Evolutionary conservation across 2,797 vertebrate species (phyloP).

Genomic region (Lateolabrax maculatus): DNA sequence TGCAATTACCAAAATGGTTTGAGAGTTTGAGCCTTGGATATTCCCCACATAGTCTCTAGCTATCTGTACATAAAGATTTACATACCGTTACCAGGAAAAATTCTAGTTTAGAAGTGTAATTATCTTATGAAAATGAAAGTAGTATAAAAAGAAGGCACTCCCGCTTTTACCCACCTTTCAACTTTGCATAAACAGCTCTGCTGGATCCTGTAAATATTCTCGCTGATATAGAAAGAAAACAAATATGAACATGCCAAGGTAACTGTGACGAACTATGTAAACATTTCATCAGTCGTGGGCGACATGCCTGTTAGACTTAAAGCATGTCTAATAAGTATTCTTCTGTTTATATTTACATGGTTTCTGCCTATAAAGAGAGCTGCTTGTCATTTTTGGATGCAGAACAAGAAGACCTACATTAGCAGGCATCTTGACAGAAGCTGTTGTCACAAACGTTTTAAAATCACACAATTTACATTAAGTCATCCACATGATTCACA

Average conservation of each 20-base stretch:
- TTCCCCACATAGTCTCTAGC: neutral
- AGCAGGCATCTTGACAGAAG: slow-evolving; percentile 18
- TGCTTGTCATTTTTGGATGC: slow-evolving; percentile 26
- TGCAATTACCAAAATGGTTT: slow-evolving; percentile 1
- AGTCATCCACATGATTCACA: neutral
- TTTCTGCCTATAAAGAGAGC: slow-evolving; percentile 20
- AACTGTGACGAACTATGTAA: slow-evolving; percentile 31
- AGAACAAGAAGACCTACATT: slow-evolving; percentile 22
- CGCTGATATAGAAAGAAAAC: neutral
- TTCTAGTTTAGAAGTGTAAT: slow-evolving; percentile 1
- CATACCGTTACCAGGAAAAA: neutral
- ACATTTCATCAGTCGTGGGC: slow-evolving; percentile 20
- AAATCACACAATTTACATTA: slow-evolving; percentile 7
- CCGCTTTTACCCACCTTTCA: slow-evolving; percentile 12
- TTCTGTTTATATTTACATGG: slow-evolving; percentile 18
- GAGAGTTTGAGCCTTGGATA: neutral
- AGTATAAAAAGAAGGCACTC: neutral
- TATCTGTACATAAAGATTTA: neutral
- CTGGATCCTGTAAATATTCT: slow-evolving; percentile 14
- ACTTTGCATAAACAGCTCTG: slow-evolving; percentile 22
- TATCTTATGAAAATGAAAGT: slow-evolving; percentile 7
- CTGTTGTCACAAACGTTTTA: slow-evolving; percentile 15
- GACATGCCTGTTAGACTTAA: slow-evolving; percentile 18
- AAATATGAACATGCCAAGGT: neutral
- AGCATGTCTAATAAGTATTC: neutral